Conservation (phyloP, 2,113 vertebrate species). For the Bos taurus region ARS-UCD2.0 NC_037333.1:46718501-46719000, state of each 20-base stretch:
- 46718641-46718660: background rate
- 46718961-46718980: background rate
- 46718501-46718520: too few relatives aligned
- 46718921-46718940: background rate
- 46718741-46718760: background rate
- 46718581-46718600: background rate
- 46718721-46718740: background rate
- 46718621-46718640: background rate
- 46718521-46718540: too few relatives aligned
- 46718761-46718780: background rate
- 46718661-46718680: background rate
- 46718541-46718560: too few relatives aligned
- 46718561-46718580: background rate
- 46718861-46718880: background rate
- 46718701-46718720: background rate
- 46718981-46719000: background rate
- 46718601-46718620: background rate
- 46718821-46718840: background rate
- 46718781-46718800: background rate
- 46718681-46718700: background rate
- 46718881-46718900: background rate
- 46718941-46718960: background rate
- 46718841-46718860: background rate
- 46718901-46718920: background rate
- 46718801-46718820: background rate